phyloP scores from a whole-genome alignment of 1,140 invertebrate species.

The Orussus abietinus region DNA sequence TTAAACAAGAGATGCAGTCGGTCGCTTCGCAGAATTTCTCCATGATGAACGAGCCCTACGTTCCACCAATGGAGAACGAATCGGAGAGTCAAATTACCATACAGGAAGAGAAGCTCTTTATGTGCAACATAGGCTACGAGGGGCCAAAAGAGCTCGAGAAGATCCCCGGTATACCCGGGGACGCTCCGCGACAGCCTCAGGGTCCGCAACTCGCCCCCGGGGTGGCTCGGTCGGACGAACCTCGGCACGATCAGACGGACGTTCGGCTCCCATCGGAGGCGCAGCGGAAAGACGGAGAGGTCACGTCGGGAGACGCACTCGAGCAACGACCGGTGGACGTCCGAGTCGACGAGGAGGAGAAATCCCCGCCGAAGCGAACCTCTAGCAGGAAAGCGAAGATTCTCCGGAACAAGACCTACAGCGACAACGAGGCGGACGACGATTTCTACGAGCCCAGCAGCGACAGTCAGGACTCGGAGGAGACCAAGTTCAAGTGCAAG shows the following conservation, averaged over 20 bases:
- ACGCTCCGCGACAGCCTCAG: no score
- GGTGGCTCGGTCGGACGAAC: no score
- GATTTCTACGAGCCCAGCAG: constrained; percentile 34
- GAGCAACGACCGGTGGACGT: constrained; percentile 13
- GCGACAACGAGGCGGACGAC: constrained; percentile 31
- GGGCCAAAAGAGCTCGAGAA: constrained; percentile 19
- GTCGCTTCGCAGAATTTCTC: constrained; percentile 17
- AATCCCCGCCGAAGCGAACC: constrained; percentile 28
- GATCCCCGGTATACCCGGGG: constrained; percentile 7
- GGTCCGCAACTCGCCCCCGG: no score
- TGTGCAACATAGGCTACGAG: constrained; percentile 41
- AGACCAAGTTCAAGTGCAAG: constrained; percentile 42
- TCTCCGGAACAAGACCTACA: constrained; percentile 27
- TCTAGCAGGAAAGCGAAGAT: constrained; percentile 34
- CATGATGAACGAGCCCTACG: constrained; percentile 22
- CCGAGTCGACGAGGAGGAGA: constrained; percentile 13
- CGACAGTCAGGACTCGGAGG: constrained; percentile 28
- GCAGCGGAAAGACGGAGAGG: not conserved
- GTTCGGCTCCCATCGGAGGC: constrained; percentile 1
- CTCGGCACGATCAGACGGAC: constrained; percentile 1
- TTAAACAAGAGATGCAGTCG: constrained; percentile 37
- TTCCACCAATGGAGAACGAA: constrained; percentile 19
- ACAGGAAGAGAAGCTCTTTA: constrained; percentile 42
- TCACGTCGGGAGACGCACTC: not conserved
- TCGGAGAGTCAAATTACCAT: constrained; percentile 24